These are phyloP conservation scores for Magallana gigas DNA, from an alignment of 1,140 invertebrate species.

Conservation along the genomic window DNA sequence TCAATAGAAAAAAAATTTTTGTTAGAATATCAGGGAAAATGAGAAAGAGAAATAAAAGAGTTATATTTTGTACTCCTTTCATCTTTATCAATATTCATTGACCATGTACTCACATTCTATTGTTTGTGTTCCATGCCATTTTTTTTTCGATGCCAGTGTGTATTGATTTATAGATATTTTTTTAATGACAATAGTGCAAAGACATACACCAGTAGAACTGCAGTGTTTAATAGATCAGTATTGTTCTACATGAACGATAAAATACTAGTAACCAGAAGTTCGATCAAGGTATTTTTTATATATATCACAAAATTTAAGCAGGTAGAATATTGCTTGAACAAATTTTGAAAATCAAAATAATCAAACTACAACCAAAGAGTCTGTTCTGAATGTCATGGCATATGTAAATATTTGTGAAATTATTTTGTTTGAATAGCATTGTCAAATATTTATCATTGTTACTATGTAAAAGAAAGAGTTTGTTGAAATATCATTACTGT, in stretches of 20 bases:
- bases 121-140: conserved; percentile 23
- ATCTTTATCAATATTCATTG: background rate
- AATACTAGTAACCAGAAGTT: background rate
- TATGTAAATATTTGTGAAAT: conserved; percentile 14
- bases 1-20: conserved; percentile 13
- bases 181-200: background rate
- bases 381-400: background rate
- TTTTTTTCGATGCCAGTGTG: conserved; percentile 17
- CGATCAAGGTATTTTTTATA: background rate
- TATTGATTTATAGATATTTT: background rate
- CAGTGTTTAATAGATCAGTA: background rate
- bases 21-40: conserved; percentile 43
- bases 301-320: background rate
- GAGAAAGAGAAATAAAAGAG: conserved; percentile 36
- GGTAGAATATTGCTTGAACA: conserved; percentile 1
- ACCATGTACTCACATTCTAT: conserved; percentile 1
- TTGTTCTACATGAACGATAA: background rate
- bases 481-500: background rate
- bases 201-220: background rate
- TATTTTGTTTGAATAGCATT: background rate
- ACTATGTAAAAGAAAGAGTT: background rate
- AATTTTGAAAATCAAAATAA: background rate
- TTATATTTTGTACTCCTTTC: conserved; percentile 39
- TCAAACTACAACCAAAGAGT: conserved; percentile 22
- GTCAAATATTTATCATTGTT: conserved; percentile 11